phyloP scores from a whole-genome alignment of 2,888 invertebrate species.

The Prostheceraeus crozeri region DNA sequence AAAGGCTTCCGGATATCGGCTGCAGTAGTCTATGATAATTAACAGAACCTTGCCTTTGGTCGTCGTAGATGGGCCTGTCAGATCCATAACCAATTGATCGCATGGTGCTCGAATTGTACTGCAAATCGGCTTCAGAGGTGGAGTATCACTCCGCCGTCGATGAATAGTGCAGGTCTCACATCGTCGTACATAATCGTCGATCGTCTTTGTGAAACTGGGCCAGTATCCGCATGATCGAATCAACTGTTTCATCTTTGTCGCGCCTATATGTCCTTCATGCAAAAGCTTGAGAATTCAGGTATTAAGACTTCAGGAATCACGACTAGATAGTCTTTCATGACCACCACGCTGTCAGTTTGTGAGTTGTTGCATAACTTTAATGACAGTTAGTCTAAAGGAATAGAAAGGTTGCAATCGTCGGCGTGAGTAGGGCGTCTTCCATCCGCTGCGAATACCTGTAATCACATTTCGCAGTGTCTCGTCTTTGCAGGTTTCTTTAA shows the following conservation, averaged over 20 bases:
- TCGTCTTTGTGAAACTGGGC: slow-evolving; percentile 7
- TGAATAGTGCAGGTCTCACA: slow-evolving; percentile 23
- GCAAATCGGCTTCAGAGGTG: slow-evolving; percentile 15
- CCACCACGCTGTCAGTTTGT: slow-evolving; percentile 27
- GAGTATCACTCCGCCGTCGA: slow-evolving; percentile 22
- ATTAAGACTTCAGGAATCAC: slow-evolving; percentile 20
- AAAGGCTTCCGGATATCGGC: slow-evolving; percentile 24
- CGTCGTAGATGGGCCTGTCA: slow-evolving; percentile 15
- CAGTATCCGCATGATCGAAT: slow-evolving; percentile 15
- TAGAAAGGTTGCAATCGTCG: slow-evolving; percentile 11
- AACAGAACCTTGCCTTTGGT: slow-evolving; percentile 12
- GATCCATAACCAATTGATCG: slow-evolving; percentile 20
- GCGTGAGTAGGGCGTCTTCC: background rate
- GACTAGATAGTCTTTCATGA: slow-evolving; percentile 25
- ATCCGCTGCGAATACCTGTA: slow-evolving; percentile 4
- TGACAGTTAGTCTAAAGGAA: slow-evolving; percentile 17
- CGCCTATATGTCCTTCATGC: slow-evolving; percentile 24
- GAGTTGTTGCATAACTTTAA: slow-evolving; percentile 8
- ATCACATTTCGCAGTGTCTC: slow-evolving; percentile 21
- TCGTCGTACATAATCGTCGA: slow-evolving; percentile 13
- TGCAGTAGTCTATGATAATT: slow-evolving; percentile 4
- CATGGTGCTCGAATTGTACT: background rate
- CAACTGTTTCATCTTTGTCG: slow-evolving; percentile 25
- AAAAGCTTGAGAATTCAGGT: slow-evolving; percentile 14
- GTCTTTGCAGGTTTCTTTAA: no score